A percentile compares a stretch with the other conserved stretches of the same genome.
Conservation (phyloP, 2,888 invertebrate genomes). For the Elmis aenea region DNA sequence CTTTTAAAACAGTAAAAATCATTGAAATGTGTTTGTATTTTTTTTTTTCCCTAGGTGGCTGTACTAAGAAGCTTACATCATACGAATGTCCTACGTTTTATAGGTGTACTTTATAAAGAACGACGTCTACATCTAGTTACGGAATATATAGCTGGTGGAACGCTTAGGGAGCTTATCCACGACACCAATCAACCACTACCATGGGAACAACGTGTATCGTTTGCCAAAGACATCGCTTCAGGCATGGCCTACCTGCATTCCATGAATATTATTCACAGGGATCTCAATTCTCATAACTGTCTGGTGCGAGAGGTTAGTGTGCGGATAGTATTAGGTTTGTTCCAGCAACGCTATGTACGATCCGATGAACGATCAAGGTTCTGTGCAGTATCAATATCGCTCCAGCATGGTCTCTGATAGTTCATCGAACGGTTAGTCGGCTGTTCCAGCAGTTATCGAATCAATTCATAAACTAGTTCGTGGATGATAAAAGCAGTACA, state of each 20-base stretch:
- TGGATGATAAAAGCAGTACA: no score
- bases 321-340: no score
- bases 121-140: constrained; percentile 87
- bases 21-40: not conserved
- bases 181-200: constrained; percentile 62
- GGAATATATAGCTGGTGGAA: constrained; percentile 89
- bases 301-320: constrained; percentile 74
- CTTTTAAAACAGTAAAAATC: constrained; percentile 1
- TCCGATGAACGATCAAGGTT: no score
- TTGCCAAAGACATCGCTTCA: constrained; percentile 87
- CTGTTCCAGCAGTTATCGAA: no score
- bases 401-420: no score
- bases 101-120: constrained; percentile 90
- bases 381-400: no score
- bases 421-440: no score
- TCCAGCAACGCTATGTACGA: not conserved
- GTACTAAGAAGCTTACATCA: constrained; percentile 85
- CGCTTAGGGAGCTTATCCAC: constrained; percentile 79
- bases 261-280: constrained; percentile 90
- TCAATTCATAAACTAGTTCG: no score
- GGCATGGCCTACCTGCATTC: constrained; percentile 94
- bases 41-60: constrained; percentile 62
- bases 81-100: constrained; percentile 84
- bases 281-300: constrained; percentile 94
- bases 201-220: constrained; percentile 77